A percentile compares a stretch with the other conserved stretches of the same genome.
Evolutionary conservation across 2,888 invertebrate genomes (phyloP).

Genomic region (Drosophila formosana): DNA sequence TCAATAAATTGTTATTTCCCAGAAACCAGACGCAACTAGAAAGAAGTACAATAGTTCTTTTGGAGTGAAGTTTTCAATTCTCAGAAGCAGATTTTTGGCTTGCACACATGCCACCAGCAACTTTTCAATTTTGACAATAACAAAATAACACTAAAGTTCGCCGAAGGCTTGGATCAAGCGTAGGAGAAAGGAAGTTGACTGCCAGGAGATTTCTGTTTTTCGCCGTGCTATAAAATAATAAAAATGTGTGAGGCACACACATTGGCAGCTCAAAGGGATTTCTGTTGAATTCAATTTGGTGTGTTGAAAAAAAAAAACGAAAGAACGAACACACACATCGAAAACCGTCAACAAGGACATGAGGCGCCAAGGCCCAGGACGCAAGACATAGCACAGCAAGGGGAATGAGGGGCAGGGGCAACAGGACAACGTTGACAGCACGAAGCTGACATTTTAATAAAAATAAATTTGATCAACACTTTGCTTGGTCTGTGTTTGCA

Average conservation of each 20-base stretch:
- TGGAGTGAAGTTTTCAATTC: background rate
- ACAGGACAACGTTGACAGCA: conserved; percentile 26
- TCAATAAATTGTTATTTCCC: too few species aligned
- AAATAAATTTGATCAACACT: conserved; percentile 75
- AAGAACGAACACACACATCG: conserved; percentile 6
- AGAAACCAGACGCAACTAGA: too few species aligned
- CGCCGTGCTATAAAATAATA: conserved; percentile 70
- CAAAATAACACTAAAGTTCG: conserved; percentile 33
- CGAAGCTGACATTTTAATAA: conserved; percentile 68
- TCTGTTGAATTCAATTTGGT: conserved; percentile 71
- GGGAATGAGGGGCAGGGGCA: background rate
- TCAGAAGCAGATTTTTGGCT: background rate
- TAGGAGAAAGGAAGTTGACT: conserved; percentile 10
- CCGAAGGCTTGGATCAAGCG: conserved; percentile 20
- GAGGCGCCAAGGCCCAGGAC: conserved; percentile 37
- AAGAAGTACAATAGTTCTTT: too few species aligned
- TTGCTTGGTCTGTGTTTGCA: conserved; percentile 45
- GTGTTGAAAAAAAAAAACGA: conserved; percentile 24
- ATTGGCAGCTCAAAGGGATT: conserved; percentile 68
- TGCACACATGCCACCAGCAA: conserved; percentile 30
- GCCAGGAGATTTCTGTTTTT: conserved; percentile 45
- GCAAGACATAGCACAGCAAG: conserved; percentile 11
- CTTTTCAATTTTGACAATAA: conserved; percentile 60
- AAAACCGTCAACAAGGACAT: conserved; percentile 67
- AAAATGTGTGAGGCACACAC: conserved; percentile 57